Percentiles rank a stretch among this genome's conserved stretches.
phyloP scores from a whole-genome alignment of 2,888 invertebrate species.

The Campoletis raptor region DNA sequence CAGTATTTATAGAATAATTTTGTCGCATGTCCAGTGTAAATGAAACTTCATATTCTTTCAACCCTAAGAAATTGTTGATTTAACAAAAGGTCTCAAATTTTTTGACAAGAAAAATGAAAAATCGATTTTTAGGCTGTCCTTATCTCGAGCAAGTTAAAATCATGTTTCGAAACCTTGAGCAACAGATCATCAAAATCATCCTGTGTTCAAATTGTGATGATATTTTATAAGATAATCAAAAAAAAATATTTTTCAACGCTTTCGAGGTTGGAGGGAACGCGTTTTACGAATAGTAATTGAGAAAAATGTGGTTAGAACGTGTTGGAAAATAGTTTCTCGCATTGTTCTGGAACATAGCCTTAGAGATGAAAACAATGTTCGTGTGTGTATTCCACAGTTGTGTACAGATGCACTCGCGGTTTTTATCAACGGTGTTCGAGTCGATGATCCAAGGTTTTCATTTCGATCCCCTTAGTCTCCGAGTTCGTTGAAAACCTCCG shows the following conservation, averaged over 20 bases:
- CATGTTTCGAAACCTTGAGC: too few species aligned
- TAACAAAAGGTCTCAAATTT: too few species aligned
- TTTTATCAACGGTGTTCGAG: constrained; percentile 47
- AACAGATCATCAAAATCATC: too few species aligned
- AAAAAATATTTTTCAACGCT: not conserved
- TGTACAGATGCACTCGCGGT: constrained; percentile 10
- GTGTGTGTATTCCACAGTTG: not conserved
- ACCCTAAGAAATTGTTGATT: too few species aligned
- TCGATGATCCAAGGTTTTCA: constrained; percentile 28
- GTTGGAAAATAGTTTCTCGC: constrained; percentile 5
- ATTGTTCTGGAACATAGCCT: constrained; percentile 48
- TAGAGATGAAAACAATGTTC: constrained; percentile 40
- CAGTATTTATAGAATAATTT: too few species aligned
- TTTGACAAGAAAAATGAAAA: too few species aligned
- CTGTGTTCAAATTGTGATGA: too few species aligned
- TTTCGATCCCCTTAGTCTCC: not conserved
- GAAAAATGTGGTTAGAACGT: not conserved
- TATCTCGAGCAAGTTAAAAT: not conserved
- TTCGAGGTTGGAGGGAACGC: not conserved
- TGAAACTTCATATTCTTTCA: too few species aligned
- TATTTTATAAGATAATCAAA: too few species aligned
- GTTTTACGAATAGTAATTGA: not conserved
- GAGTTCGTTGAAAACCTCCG: constrained; percentile 20
- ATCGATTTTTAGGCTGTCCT: not conserved
- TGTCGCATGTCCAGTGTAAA: too few species aligned